Evolutionary conservation across 2,888 invertebrate genomes (phyloP), one percentile per base, ranked within the genome.

Genomic region (Spatulosminthurus flaviceps): DNA sequence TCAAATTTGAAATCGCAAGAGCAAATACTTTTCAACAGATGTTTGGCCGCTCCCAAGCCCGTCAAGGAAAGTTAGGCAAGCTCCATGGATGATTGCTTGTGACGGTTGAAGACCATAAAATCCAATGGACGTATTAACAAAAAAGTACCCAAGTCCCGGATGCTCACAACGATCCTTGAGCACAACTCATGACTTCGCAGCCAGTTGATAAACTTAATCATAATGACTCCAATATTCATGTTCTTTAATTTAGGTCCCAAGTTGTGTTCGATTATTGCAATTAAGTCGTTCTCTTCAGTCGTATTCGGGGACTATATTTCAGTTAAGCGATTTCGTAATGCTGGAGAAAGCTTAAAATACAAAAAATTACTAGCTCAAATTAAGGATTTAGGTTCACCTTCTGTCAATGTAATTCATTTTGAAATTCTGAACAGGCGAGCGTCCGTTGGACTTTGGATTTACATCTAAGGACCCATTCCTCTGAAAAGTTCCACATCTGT

Each of bases 301-400:
- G 93, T 93, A 73, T 92, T 91, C 78, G 94, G 94, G 86, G 98
- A 98, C 98, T 98, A 99, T 87, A 99, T 96, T 89, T 99, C 99
- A 0, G 99, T 98, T 86, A 99, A 97, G 71, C 99, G 92, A 89
- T 99, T 99, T 74, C 99, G 90, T 73, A 99, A 89, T 0, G 99
- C 98, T 0, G 98, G 98, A 0, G 98, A 99, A 11, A 99, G 89
- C 90, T n/a, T n/a, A n/a, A n/a, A n/a, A n/a, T n/a, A n/a, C n/a
- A n/a, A n/a, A n/a, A n/a, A n/a, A n/a, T n/a, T n/a, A n/a, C n/a
- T n/a, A n/a, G n/a, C n/a, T n/a, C n/a, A n/a, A n/a, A n/a, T n/a
- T n/a, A n/a, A n/a, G n/a, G n/a, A n/a, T n/a, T n/a, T n/a, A n/a
- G n/a, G n/a, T n/a, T n/a, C n/a, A n/a, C n/a, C n/a, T n/a, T n/a